These are phyloP conservation scores for Heliconius sara DNA, from an alignment of 2,888 invertebrate genomes.

Conservation along the genomic window DNA sequence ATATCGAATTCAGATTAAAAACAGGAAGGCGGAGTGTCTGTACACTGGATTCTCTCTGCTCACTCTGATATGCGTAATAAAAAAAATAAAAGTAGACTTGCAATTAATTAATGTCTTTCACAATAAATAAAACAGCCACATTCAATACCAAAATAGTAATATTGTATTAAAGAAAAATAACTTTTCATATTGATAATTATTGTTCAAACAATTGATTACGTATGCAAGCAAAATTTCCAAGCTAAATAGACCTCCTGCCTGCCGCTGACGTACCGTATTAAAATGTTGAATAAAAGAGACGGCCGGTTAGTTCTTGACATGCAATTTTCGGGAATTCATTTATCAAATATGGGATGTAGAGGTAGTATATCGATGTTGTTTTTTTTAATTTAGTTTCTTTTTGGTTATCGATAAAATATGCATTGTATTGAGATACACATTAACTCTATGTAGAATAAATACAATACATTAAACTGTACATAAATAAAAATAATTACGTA, in stretches of 20 bases:
- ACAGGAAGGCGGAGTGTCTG: neutral
- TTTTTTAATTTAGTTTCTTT: neutral
- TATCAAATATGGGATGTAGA: conserved; percentile 65
- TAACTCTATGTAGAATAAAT: neutral
- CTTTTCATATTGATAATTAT: neutral
- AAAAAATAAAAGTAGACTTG: too few species aligned
- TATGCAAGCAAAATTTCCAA: conserved; percentile 53
- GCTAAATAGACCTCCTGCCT: conserved; percentile 63
- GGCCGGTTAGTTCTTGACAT: conserved; percentile 77
- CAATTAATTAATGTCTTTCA: neutral
- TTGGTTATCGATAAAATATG: conserved; percentile 53
- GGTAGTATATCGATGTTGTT: conserved; percentile 37
- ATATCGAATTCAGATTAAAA: neutral
- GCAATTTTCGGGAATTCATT: conserved; percentile 81
- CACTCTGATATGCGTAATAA: neutral
- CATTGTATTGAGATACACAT: neutral
- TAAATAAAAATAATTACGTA: too few species aligned
- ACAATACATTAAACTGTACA: too few species aligned
- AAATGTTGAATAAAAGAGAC: conserved; percentile 75
- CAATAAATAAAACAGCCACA: neutral
- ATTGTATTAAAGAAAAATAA: neutral
- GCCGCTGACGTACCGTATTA: conserved; percentile 72
- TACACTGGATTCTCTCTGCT: neutral
- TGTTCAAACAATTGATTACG: conserved; percentile 46
- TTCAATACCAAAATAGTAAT: neutral